Evolutionary conservation across 2,797 vertebrate genomes (phyloP), one percentile per base, ranked within the genome.

Genomic region (Coregonus ussuriensis): DNA sequence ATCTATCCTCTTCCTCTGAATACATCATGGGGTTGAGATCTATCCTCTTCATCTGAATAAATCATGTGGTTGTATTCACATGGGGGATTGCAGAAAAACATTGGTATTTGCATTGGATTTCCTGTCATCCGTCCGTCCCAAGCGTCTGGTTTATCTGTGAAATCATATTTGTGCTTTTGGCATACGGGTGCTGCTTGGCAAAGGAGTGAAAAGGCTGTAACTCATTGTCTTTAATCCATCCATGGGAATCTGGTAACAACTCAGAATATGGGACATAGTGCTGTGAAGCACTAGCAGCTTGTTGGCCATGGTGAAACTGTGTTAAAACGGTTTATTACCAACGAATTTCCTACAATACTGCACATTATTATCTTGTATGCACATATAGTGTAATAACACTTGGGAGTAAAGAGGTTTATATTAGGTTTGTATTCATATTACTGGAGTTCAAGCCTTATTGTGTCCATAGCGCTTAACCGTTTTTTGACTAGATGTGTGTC

Each of bases 101-200:
- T 51, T 31, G 70, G 7, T 21, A 31, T 71, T 71, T 71, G 70
- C 21, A 51, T 25, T 71, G n/a, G 47, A 71, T 71, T 53, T 71
- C 70, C 70, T 71, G 70, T 71, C 47, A 15, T 15, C 21, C 35
- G 35, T 47, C n/a, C 18, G 37, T 70, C 68, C 68, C 37, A 70
- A 15, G 4, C n/a, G 9, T 52, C 70, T 29, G 70, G 13, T 21
- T 51, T 71, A 53, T 51, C 37, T 71, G 13, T 71, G n/a, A 25
- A 62, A 25, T 62, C 21, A 62, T 62, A 63, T 25, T 63, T 63
- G 25, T 63, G 21, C 2, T 47, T 47, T 47, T 11, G 41, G 41
- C 41, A 47, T 25, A 25, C 21, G 11, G 59, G 59, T 62, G 59
- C 25, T 62, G 59, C 59, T 62, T 62, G 21, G 59, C 59, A 63